phyloP scores from a whole-genome alignment of 2,888 invertebrate species.

The Leptura quadrifasciata region DNA sequence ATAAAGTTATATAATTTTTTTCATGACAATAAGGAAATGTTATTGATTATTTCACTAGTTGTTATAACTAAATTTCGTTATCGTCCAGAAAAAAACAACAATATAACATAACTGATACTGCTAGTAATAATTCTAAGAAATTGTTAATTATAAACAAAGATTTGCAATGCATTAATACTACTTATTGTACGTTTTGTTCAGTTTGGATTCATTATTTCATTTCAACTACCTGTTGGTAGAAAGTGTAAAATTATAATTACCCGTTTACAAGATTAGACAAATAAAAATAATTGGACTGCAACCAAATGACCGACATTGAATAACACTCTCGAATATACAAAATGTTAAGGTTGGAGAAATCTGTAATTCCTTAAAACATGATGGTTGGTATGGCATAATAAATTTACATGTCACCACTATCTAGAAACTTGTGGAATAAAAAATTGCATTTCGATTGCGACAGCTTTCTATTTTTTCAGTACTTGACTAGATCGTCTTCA shows the following conservation, averaged over 20 bases:
- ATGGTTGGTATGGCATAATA: neutral
- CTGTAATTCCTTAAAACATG: neutral
- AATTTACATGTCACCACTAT: constrained; percentile 26
- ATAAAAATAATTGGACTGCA: constrained; percentile 27
- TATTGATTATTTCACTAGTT: too few relatives aligned
- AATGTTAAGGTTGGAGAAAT: constrained; percentile 23
- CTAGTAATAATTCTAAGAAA: constrained; percentile 8
- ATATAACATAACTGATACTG: neutral
- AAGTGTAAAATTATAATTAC: constrained; percentile 38
- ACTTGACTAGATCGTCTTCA: too few relatives aligned
- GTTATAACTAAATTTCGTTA: neutral
- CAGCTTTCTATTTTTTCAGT: constrained; percentile 7
- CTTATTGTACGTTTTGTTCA: neutral
- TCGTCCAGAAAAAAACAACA: neutral
- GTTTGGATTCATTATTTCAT: neutral
- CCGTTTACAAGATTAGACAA: constrained; percentile 30
- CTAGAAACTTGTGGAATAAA: constrained; percentile 17
- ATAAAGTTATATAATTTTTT: too few relatives aligned
- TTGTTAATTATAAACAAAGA: constrained; percentile 17
- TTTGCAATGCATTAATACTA: constrained; percentile 1
- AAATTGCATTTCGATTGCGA: neutral
- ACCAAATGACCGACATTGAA: constrained; percentile 9
- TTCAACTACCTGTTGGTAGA: constrained; percentile 16
- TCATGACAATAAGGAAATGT: too few relatives aligned
- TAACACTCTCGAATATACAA: constrained; percentile 1